phyloP scores from a whole-genome alignment of 2,113 vertebrate species.

The Tupaia tana region DNA sequence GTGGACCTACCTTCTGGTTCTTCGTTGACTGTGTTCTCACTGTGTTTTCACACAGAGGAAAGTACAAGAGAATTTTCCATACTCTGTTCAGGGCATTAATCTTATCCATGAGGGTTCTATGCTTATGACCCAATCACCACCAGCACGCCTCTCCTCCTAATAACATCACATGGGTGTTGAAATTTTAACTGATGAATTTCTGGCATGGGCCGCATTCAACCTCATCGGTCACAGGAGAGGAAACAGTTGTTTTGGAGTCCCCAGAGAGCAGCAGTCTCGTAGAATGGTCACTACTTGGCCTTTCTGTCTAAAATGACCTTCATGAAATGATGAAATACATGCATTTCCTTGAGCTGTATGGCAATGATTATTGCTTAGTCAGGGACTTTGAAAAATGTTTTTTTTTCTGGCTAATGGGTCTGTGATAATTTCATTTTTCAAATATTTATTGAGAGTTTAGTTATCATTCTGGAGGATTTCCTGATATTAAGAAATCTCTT shows the following conservation, averaged over 20 bases:
- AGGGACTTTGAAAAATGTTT: neutral
- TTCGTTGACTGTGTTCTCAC: neutral
- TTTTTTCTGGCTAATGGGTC: neutral
- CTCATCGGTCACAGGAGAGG: neutral
- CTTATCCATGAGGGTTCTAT: neutral
- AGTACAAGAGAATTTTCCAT: accelerated
- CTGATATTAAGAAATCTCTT: neutral
- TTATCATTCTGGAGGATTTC: neutral
- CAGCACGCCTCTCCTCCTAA: neutral
- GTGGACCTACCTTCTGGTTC: neutral
- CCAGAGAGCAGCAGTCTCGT: neutral
- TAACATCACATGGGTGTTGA: no score
- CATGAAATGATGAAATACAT: neutral
- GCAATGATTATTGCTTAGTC: neutral
- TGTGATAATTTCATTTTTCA: neutral
- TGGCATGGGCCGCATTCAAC: no score
- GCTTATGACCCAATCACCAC: neutral
- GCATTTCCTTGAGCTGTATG: neutral
- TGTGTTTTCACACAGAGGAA: neutral
- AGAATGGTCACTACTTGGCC: neutral
- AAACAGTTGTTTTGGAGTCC: neutral
- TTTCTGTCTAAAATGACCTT: neutral
- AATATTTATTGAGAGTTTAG: neutral
- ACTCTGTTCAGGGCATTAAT: neutral
- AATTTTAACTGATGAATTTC: neutral